A percentile compares a stretch with the other conserved stretches of the same genome.
phyloP scores from a whole-genome alignment of 2,797 vertebrate genomes.

The Sebastes minor region DNA sequence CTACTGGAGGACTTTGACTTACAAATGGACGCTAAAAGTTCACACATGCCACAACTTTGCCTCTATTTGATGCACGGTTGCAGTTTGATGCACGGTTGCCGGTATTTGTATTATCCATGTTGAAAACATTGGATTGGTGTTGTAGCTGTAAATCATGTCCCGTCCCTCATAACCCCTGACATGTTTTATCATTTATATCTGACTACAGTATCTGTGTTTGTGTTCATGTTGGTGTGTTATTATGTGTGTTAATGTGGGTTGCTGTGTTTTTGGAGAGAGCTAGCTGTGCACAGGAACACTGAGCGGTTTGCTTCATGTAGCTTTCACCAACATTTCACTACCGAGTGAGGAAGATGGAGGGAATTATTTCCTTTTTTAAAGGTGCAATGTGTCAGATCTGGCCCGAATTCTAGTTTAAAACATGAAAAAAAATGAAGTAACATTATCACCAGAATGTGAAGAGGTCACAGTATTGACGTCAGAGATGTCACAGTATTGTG shows the following conservation, averaged over 20 bases:
- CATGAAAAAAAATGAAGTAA: background rate
- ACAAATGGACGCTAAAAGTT: background rate
- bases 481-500: background rate
- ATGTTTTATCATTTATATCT: slow-evolving; percentile 7
- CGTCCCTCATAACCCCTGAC: background rate
- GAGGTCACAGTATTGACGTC: background rate
- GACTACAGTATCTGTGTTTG: slow-evolving; percentile 6
- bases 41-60: too few relatives aligned
- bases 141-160: background rate
- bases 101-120: background rate
- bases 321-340: background rate
- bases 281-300: slow-evolving; percentile 14
- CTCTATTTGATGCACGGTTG: background rate
- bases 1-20: background rate
- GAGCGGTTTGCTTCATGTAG: background rate
- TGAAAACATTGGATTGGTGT: background rate
- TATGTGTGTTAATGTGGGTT: background rate
- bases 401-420: background rate
- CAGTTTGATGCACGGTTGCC: background rate
- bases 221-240: background rate
- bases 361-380: background rate
- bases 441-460: background rate
- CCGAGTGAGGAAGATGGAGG: slow-evolving; percentile 4
- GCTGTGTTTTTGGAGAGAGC: slow-evolving; percentile 14
- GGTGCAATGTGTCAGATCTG: background rate